These are phyloP conservation scores for Crotalus horridus DNA, from an alignment of 2,113 vertebrate species.

Conservation along the genomic window DNA sequence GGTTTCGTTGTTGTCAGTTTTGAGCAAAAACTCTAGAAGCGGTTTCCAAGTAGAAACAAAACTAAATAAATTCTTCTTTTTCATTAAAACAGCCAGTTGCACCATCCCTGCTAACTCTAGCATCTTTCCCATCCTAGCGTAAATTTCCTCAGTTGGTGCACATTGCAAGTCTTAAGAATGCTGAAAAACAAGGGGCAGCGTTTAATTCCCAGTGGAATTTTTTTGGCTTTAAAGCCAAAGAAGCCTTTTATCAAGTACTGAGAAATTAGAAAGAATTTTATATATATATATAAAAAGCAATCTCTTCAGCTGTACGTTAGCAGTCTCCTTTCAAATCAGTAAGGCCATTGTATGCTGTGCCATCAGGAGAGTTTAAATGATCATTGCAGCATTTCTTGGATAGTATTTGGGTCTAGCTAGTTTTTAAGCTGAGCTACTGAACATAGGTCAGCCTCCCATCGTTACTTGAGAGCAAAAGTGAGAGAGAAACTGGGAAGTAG, in stretches of 20 bases:
- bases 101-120: neutral
- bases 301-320: neutral
- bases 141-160: neutral
- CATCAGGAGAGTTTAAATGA: neutral
- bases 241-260: neutral
- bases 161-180: neutral
- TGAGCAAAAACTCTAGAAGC: neutral
- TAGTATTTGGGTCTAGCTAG: neutral
- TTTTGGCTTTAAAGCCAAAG: neutral
- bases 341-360: neutral
- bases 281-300: neutral
- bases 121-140: neutral
- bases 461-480: neutral
- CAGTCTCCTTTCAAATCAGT: neutral
- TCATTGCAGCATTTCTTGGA: neutral
- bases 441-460: too few species aligned
- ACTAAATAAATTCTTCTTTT: neutral
- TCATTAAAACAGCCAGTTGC: neutral
- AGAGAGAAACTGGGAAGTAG: neutral
- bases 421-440: neutral
- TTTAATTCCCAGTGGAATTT: neutral
- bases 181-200: neutral
- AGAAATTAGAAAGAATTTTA: neutral
- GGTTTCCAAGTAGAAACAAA: neutral
- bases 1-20: neutral